Evolutionary conservation across 2,888 invertebrate genomes (phyloP), one percentile per base, ranked within the genome.

Genomic region (Mactromeris polynyma): DNA sequence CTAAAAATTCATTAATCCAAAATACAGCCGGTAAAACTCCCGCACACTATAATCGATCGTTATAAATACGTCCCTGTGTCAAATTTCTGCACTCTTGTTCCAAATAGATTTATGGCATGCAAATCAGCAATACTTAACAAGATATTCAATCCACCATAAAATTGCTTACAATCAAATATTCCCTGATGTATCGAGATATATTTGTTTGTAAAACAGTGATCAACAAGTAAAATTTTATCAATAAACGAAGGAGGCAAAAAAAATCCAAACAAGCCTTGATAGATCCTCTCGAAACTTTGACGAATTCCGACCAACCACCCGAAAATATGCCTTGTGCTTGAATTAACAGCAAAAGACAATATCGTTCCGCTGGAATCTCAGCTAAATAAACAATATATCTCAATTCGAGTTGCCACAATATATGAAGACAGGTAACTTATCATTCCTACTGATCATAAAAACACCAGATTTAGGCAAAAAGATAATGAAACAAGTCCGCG

Each of bases 381-480:
- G 58, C 58, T 64, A 21, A 26, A 26, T 26, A 64, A 64, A 64
- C 58, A 64, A 64, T 64, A 64, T 64, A 26, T 9, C n/a, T 64
- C 2, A n/a, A n/a, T 64, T 26, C 26, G 58, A 64, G 3, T 64
- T 64, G n/a, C 11, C n/a, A 64, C 58, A 64, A 26, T 64, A 64
- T 26, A 64, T 26, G 26, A 64, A 64, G 26, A n/a, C 9, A 64
- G 26, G 26, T 26, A 64, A 46, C 46, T 46, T 17, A 64, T 64
- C 58, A n/a, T 64, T 64, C n/a, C 26, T n/a, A 7, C n/a, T 1
- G 58, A 83, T 83, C 83, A 51, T 33, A 42, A 83, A 83, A 73
- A 83, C 82, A 83, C 31, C 33, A 83, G 83, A 73, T 77, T 83
- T 46, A 42, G 42, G 69, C 77, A 73, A 77, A 83, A 77, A 26